A percentile compares a stretch with the other conserved stretches of the same genome.
Conservation (phyloP, 2,113 vertebrate genomes). For the Patagioenas fasciata region DNA sequence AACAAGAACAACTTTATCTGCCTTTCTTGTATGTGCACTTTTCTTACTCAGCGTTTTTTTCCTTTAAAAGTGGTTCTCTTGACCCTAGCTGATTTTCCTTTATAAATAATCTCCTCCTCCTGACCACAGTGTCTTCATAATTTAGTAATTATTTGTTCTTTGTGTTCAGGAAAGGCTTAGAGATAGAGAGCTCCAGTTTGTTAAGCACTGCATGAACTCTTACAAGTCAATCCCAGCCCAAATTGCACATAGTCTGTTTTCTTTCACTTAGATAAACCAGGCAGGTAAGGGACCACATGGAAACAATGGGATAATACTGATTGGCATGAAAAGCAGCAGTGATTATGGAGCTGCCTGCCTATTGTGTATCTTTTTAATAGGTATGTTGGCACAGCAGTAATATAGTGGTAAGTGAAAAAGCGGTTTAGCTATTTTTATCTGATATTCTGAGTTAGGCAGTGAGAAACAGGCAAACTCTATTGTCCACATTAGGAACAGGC, state of each 20-base stretch:
- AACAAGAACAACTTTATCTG: not conserved
- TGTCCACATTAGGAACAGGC: not conserved
- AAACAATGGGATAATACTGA: conserved; percentile 58
- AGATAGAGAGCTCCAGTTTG: not conserved
- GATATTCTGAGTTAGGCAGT: not conserved
- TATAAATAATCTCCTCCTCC: not conserved
- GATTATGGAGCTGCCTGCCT: not conserved
- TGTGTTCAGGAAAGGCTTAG: not conserved
- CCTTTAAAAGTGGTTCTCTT: not conserved
- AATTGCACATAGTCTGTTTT: conserved; percentile 3
- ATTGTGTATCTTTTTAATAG: not conserved
- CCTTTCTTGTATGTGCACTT: not conserved
- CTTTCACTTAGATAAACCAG: conserved; percentile 33
- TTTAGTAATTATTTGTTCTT: conserved; percentile 15
- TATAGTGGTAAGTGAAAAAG: not conserved
- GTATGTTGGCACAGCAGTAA: not conserved
- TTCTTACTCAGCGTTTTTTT: not conserved
- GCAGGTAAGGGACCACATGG: not conserved
- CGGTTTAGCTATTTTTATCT: conserved; percentile 21
- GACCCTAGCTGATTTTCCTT: not conserved
- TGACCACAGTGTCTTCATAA: not conserved
- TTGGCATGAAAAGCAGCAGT: conserved; percentile 28
- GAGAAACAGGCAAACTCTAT: not conserved
- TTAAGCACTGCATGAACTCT: not conserved
- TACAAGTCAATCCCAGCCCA: not conserved